Percentiles rank a stretch among this genome's conserved stretches.
phyloP scores from a whole-genome alignment of 1,140 invertebrate genomes.

The Cydia amplana region DNA sequence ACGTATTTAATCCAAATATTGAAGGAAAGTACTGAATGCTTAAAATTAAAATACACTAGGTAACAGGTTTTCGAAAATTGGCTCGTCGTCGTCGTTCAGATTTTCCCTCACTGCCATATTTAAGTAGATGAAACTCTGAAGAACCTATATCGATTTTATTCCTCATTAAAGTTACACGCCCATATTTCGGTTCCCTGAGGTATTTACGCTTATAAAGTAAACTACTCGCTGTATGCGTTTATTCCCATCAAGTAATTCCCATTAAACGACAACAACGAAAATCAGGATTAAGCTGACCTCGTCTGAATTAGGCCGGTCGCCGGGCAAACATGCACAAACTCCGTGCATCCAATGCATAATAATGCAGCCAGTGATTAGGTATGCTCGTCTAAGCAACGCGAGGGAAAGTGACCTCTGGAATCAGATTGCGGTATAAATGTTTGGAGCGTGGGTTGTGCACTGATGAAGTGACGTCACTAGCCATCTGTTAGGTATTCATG shows the following conservation, averaged over 20 bases:
- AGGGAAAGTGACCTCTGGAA: slow-evolving; percentile 22
- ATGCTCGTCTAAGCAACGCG: neutral
- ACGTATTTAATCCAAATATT: too few species aligned
- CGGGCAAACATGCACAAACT: neutral
- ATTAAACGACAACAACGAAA: slow-evolving; percentile 2
- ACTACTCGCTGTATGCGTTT: too few species aligned
- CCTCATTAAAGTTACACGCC: too few species aligned
- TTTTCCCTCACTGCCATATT: too few species aligned
- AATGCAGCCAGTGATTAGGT: slow-evolving; percentile 19
- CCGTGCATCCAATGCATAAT: slow-evolving; percentile 23
- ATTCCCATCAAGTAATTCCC: neutral
- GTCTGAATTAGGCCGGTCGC: slow-evolving; percentile 4
- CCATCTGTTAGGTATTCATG: neutral
- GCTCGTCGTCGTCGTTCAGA: too few species aligned
- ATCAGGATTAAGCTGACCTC: slow-evolving; percentile 1
- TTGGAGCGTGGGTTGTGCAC: slow-evolving; percentile 9
- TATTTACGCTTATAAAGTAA: too few species aligned
- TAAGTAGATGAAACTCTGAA: too few species aligned
- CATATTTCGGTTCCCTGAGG: too few species aligned
- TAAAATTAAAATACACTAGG: too few species aligned
- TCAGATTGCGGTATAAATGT: slow-evolving; percentile 9
- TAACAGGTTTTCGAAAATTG: too few species aligned
- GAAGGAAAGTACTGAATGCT: too few species aligned
- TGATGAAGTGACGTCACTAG: neutral
- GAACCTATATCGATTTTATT: too few species aligned